These are phyloP conservation scores for Stegastes partitus DNA, from an alignment of 2,113 vertebrate genomes.

Conservation along the genomic window DNA sequence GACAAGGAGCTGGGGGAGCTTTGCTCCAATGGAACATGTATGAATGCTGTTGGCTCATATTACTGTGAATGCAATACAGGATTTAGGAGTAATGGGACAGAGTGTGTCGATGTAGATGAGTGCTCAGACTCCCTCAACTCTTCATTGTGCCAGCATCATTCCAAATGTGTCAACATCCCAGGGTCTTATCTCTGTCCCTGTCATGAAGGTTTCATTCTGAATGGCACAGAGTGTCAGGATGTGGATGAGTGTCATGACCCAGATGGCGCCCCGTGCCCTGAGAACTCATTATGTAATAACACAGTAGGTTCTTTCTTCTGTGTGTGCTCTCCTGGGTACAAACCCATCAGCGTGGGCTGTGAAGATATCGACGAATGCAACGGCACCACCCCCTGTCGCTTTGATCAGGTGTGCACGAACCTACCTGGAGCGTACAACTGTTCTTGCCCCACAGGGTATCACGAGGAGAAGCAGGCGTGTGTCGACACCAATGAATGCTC, in stretches of 20 bases:
- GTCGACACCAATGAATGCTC: conserved; percentile 84
- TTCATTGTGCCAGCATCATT: conserved; percentile 76
- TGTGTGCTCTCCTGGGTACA: conserved; percentile 75
- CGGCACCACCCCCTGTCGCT: conserved; percentile 71
- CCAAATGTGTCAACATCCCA: conserved; percentile 78
- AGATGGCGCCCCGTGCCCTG: conserved; percentile 66
- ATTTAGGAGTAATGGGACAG: conserved; percentile 80
- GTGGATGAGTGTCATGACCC: conserved; percentile 79
- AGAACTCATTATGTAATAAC: conserved; percentile 82
- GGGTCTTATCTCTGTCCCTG: conserved; percentile 85
- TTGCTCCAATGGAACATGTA: conserved; percentile 81
- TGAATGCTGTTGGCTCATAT: conserved; percentile 84
- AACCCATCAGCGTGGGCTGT: conserved; percentile 57
- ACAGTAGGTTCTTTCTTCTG: conserved; percentile 82
- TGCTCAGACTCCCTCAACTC: conserved; percentile 70
- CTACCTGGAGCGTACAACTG: conserved; percentile 77
- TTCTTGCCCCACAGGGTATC: conserved; percentile 79
- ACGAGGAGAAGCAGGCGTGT: conserved; percentile 74
- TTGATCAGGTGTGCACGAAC: conserved; percentile 85
- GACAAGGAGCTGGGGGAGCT: conserved; percentile 25
- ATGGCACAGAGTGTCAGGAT: conserved; percentile 79
- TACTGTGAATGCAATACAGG: conserved; percentile 81
- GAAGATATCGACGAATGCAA: conserved; percentile 83
- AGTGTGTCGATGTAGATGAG: conserved; percentile 85
- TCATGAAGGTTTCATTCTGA: conserved; percentile 76